phyloP scores from a whole-genome alignment of 92 coral and sea anemone genomes.

The Blastomussa wellsi region DNA sequence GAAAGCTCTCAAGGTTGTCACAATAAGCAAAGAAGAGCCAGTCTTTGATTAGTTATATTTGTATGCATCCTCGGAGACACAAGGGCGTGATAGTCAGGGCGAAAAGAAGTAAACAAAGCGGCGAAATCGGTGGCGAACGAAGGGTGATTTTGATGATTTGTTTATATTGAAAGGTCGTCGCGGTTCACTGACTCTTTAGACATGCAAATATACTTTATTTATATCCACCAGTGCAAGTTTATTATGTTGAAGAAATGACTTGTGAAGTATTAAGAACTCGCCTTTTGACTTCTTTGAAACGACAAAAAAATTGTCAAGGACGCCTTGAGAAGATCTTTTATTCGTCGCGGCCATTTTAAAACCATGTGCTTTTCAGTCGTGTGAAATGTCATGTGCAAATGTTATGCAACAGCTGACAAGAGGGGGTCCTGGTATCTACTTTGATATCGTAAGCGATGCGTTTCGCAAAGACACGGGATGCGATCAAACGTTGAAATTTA shows the following conservation, averaged over 20 bases:
- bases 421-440: slow-evolving; percentile 7
- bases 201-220: slow-evolving; percentile 30
- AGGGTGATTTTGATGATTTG: slow-evolving; percentile 13
- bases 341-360: slow-evolving; percentile 20
- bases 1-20: slow-evolving; percentile 9
- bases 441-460: slow-evolving; percentile 3
- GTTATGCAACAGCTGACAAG: slow-evolving; percentile 4
- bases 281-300: slow-evolving; percentile 42
- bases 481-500: slow-evolving; percentile 13
- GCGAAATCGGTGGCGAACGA: too few species aligned
- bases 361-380: slow-evolving; percentile 21
- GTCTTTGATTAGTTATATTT: too few species aligned
- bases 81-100: too few species aligned
- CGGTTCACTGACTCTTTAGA: slow-evolving; percentile 37
- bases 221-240: not conserved
- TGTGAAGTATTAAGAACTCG: slow-evolving; percentile 24
- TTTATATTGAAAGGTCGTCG: slow-evolving; percentile 41
- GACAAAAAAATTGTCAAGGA: slow-evolving; percentile 31
- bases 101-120: too few species aligned
- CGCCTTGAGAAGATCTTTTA: slow-evolving; percentile 26
- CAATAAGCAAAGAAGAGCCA: slow-evolving; percentile 26
- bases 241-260: not conserved
- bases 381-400: slow-evolving; percentile 16
- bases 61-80: too few species aligned
- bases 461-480: slow-evolving; percentile 14